Percentiles rank a stretch among this genome's conserved stretches.
Conservation (phyloP, 2,113 vertebrate species). For the Morone chrysops region DNA sequence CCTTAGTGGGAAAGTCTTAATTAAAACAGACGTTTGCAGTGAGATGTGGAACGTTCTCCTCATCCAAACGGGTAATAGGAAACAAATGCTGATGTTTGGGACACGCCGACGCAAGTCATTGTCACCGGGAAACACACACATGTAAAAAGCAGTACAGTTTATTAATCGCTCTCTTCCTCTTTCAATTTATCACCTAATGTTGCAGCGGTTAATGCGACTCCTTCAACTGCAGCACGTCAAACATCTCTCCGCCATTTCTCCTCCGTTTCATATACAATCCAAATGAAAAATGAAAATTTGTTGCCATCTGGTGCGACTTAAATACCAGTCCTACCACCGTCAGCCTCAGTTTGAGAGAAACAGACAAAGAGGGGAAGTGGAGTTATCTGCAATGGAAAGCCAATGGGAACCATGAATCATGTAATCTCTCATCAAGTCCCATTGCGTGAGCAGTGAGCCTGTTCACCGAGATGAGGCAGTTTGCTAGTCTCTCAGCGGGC, state of each 20-base stretch:
- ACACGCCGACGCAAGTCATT: background rate
- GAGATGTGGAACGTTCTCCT: background rate
- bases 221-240: slow-evolving; percentile 86
- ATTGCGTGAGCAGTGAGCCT: slow-evolving; percentile 53
- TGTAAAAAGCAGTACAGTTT: slow-evolving; percentile 8
- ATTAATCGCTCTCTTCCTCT: slow-evolving; percentile 38
- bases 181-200: slow-evolving; percentile 86
- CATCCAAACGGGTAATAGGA: slow-evolving; percentile 16
- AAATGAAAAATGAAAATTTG: slow-evolving; percentile 77
- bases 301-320: slow-evolving; percentile 86
- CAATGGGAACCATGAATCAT: slow-evolving; percentile 67
- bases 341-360: slow-evolving; percentile 34
- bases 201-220: slow-evolving; percentile 86
- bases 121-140: background rate
- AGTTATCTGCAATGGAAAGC: slow-evolving; percentile 56
- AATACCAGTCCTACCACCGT: slow-evolving; percentile 46
- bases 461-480: slow-evolving; percentile 49
- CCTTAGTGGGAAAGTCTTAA: slow-evolving; percentile 19
- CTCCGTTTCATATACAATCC: slow-evolving; percentile 75
- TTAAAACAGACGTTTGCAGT: slow-evolving; percentile 38
- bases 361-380: slow-evolving; percentile 42
- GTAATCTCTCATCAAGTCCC: slow-evolving; percentile 68
- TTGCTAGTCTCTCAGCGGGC: slow-evolving; percentile 61
- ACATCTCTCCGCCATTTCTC: slow-evolving; percentile 74
- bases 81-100: slow-evolving; percentile 31